phyloP scores from a whole-genome alignment of 2,797 vertebrate species.

The Peromyscus melanophrys region DNA sequence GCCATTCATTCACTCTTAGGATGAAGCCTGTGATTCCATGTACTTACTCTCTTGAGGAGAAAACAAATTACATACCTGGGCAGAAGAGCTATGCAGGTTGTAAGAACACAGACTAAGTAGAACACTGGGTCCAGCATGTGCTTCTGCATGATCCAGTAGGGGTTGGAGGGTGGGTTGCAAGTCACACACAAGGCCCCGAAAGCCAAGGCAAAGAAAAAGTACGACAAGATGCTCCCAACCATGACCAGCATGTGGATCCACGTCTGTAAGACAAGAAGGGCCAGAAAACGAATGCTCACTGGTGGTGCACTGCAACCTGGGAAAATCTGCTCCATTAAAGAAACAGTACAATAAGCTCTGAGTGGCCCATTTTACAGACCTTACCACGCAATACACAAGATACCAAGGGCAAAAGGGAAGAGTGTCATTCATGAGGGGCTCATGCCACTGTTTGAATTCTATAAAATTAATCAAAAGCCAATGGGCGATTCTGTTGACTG shows the following conservation, averaged over 20 bases:
- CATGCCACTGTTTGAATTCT: not conserved
- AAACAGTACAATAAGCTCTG: not conserved
- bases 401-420: not conserved
- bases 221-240: constrained; percentile 90
- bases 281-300: not conserved
- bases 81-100: constrained; percentile 92
- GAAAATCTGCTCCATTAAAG: not conserved
- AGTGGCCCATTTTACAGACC: not conserved
- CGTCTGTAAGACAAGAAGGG: constrained; percentile 90
- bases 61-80: constrained; percentile 91
- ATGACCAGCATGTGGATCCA: constrained; percentile 93
- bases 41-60: not conserved
- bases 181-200: constrained; percentile 92
- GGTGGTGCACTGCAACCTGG: accelerated
- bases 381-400: not conserved
- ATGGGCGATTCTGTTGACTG: not conserved
- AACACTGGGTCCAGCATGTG: constrained; percentile 92
- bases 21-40: not conserved
- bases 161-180: constrained; percentile 93
- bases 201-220: constrained; percentile 92
- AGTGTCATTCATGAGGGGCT: not conserved
- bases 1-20: not conserved
- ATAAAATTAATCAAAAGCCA: constrained; percentile 31
- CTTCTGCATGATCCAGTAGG: constrained; percentile 92
- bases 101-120: constrained; percentile 93